Conservation (phyloP, 2,113 vertebrate genomes). For the Mobula hypostoma region DNA sequence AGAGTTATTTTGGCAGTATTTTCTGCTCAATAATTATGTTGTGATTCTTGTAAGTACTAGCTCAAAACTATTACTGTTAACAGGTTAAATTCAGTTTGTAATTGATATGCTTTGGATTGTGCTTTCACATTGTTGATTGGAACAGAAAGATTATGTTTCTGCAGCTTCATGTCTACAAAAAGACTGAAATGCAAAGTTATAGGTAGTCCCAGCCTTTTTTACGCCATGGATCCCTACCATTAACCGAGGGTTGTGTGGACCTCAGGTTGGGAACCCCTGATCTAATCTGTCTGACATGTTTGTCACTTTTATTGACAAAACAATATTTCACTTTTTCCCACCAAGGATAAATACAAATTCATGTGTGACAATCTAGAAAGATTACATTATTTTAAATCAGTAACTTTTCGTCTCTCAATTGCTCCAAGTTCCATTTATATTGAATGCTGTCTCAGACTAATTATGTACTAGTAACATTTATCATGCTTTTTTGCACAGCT, state of each 20-base stretch:
- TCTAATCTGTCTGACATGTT: neutral
- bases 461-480: neutral
- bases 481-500: neutral
- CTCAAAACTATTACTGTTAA: neutral
- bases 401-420: neutral
- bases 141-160: neutral
- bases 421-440: conserved; percentile 1
- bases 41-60: neutral
- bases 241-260: no score
- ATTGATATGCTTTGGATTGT: neutral
- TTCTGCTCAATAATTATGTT: neutral
- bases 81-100: neutral
- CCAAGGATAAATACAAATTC: neutral
- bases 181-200: conserved; percentile 7
- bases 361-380: neutral
- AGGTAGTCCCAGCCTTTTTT: neutral
- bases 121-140: neutral
- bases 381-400: neutral
- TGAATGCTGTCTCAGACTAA: neutral
- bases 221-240: no score
- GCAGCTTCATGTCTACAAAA: neutral
- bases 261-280: no score
- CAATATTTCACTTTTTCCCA: neutral
- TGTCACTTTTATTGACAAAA: conserved; percentile 10
- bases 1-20: neutral